Conservation (phyloP, 2,888 invertebrate genomes). For the Acleris laterana region DNA sequence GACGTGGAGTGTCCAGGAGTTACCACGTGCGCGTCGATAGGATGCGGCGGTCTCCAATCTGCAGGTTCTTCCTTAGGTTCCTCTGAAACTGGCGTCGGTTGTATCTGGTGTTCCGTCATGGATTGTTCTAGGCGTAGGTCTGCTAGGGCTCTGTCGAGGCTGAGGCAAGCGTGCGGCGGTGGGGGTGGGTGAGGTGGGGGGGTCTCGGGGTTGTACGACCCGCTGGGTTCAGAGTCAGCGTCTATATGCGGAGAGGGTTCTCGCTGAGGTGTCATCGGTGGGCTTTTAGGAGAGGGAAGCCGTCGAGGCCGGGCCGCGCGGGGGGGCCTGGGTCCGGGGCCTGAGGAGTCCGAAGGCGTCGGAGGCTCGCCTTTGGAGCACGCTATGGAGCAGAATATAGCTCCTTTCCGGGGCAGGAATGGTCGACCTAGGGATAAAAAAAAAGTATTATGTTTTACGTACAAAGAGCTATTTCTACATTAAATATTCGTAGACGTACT, state of each 20-base stretch:
- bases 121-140: conserved; percentile 87
- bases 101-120: conserved; percentile 87
- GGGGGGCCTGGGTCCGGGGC: conserved; percentile 87
- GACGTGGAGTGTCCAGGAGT: conserved; percentile 82
- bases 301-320: conserved; percentile 83
- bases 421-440: conserved; percentile 87
- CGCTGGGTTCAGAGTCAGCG: conserved; percentile 85
- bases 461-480: too few species aligned
- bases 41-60: conserved; percentile 82
- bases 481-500: too few species aligned
- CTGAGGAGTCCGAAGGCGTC: conserved; percentile 93
- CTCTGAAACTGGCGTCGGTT: conserved; percentile 76
- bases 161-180: conserved; percentile 73
- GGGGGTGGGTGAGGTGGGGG: conserved; percentile 80
- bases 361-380: conserved; percentile 97
- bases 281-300: conserved; percentile 83
- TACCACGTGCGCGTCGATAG: conserved; percentile 77
- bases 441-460: too few species aligned
- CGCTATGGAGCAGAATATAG: conserved; percentile 97
- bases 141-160: conserved; percentile 74
- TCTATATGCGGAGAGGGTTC: conserved; percentile 84
- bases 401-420: conserved; percentile 95
- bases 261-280: conserved; percentile 85
- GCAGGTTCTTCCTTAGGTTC: conserved; percentile 64
- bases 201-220: conserved; percentile 81